Evolutionary conservation across 92 coral and sea anemone species (phyloP).

Genomic region (Bergia sp.): DNA sequence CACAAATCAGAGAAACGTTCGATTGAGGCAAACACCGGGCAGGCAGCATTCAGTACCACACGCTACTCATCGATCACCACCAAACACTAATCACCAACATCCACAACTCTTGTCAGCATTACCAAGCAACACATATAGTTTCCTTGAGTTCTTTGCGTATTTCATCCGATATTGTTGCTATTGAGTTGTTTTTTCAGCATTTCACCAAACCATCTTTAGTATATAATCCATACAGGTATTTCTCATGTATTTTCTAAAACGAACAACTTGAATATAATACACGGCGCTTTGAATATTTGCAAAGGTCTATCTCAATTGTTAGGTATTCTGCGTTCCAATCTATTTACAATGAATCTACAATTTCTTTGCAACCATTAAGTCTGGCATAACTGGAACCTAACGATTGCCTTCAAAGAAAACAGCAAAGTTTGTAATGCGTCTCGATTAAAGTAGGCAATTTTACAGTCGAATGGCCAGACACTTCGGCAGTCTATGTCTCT

Average conservation of each 20-base stretch:
- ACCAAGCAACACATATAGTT: background rate
- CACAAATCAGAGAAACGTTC: background rate
- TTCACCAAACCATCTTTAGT: background rate
- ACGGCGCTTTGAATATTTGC: background rate
- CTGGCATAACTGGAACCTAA: background rate
- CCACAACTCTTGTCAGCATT: background rate
- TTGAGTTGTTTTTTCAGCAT: background rate
- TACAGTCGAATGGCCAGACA: no score
- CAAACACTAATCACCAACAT: background rate
- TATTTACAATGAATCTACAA: background rate
- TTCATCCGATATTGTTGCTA: no score
- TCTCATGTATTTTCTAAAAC: no score
- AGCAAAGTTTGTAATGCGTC: background rate
- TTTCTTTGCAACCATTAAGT: background rate
- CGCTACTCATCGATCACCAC: background rate
- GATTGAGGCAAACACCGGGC: conserved; percentile 29
- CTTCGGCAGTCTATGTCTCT: background rate
- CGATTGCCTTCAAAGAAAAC: background rate
- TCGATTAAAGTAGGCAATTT: no score
- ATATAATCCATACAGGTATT: background rate
- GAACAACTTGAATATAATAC: no score
- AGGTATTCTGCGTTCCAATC: background rate
- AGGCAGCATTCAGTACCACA: conserved; percentile 33
- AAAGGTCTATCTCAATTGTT: background rate
- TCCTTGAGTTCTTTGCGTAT: background rate